Percentiles rank a stretch among this genome's conserved stretches.
Conservation (phyloP, 2,888 invertebrate species). For the Apamea epomidion region DNA sequence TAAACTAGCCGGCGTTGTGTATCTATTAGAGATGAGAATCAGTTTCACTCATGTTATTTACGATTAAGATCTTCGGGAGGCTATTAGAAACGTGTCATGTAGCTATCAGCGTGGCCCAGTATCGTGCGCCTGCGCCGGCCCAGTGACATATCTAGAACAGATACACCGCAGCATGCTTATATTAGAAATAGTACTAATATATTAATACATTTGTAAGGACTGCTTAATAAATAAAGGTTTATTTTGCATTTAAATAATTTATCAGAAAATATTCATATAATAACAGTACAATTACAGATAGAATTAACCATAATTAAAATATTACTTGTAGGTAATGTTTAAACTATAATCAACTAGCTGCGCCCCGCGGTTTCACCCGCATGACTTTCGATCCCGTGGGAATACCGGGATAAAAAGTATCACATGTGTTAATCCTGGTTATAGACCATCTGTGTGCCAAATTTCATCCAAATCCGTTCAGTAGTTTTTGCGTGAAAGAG, state of each 20-base stretch:
- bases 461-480: too few relatives aligned
- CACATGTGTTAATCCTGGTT: too few relatives aligned
- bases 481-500: too few relatives aligned
- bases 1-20: neutral
- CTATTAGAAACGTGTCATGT: slow-evolving; percentile 50
- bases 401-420: too few relatives aligned
- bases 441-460: too few relatives aligned
- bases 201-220: neutral
- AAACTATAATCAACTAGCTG: neutral
- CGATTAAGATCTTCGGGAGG: slow-evolving; percentile 53
- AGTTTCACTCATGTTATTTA: slow-evolving; percentile 17
- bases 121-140: neutral
- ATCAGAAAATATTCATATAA: neutral
- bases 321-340: neutral
- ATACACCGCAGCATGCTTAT: slow-evolving; percentile 20
- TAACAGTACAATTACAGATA: neutral
- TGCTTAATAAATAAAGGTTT: neutral
- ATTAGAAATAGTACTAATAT: slow-evolving; percentile 19
- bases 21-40: slow-evolving; percentile 26
- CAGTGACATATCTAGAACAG: slow-evolving; percentile 50
- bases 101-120: slow-evolving; percentile 31
- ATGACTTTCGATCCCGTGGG: too few relatives aligned
- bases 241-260: slow-evolving; percentile 6
- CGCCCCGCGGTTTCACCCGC: too few relatives aligned
- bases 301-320: slow-evolving; percentile 14